phyloP scores from a whole-genome alignment of 1,140 invertebrate genomes.

The Arion vulgaris region DNA sequence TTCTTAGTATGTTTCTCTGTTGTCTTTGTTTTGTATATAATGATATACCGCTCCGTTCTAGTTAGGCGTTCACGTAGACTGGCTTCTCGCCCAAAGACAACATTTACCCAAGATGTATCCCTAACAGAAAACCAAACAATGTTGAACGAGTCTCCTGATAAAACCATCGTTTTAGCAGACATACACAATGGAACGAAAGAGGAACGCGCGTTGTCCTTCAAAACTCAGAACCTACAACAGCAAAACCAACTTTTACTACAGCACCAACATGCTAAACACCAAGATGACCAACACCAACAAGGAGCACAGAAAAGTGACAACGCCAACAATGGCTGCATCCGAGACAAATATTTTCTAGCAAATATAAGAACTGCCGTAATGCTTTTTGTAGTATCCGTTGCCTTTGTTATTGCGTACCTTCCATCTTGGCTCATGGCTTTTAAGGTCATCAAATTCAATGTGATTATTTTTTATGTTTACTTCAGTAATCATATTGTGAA shows the following conservation, averaged over 20 bases:
- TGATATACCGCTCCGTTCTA: constrained; percentile 62
- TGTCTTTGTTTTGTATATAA: constrained; percentile 61
- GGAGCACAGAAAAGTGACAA: background rate
- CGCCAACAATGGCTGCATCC: constrained; percentile 35
- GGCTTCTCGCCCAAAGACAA: constrained; percentile 49
- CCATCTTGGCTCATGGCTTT: constrained; percentile 67
- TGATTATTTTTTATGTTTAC: constrained; percentile 67
- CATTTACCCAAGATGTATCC: constrained; percentile 50
- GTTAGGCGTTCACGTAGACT: constrained; percentile 52
- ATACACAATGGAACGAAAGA: background rate
- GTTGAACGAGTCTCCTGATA: constrained; percentile 32
- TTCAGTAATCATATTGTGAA: constrained; percentile 69
- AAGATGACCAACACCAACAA: background rate
- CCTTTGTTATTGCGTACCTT: constrained; percentile 66
- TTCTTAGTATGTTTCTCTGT: constrained; percentile 59
- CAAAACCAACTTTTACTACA: constrained; percentile 4
- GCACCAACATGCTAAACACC: background rate
- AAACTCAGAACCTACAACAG: background rate
- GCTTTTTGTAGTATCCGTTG: constrained; percentile 68
- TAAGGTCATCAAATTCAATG: constrained; percentile 55
- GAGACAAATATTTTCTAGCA: constrained; percentile 60
- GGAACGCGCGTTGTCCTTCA: background rate
- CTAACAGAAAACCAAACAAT: constrained; percentile 47
- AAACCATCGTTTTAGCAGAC: constrained; percentile 14
- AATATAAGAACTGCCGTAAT: constrained; percentile 68